These are phyloP conservation scores for Amblyraja radiata DNA, from an alignment of 2,797 vertebrate genomes.

Conservation along the genomic window DNA sequence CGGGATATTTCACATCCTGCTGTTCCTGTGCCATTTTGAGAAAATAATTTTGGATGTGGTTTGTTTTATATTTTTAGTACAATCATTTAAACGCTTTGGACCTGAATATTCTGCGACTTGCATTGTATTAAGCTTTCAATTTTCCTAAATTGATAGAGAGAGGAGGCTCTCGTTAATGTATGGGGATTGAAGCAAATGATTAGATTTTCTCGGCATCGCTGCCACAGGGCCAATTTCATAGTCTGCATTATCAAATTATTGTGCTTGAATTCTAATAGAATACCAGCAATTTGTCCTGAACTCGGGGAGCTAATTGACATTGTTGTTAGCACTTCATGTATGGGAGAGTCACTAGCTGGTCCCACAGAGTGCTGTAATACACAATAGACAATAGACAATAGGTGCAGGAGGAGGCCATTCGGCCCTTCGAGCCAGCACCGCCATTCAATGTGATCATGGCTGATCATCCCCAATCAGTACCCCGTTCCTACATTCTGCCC, in stretches of 20 bases:
- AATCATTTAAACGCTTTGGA: background rate
- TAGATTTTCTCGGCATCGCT: constrained; percentile 66
- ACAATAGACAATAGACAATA: no score
- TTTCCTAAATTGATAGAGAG: constrained; percentile 65
- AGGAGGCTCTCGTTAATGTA: constrained; percentile 67
- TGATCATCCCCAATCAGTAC: no score
- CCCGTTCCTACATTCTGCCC: no score
- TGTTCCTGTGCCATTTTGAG: background rate
- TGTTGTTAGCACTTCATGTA: constrained; percentile 63
- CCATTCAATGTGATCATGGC: no score
- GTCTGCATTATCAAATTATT: constrained; percentile 69
- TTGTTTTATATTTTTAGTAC: background rate
- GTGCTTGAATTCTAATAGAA: constrained; percentile 64
- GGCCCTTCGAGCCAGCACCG: no score
- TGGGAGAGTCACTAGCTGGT: constrained; percentile 55
- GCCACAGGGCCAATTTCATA: constrained; percentile 66
- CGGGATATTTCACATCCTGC: background rate
- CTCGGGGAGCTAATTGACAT: constrained; percentile 66
- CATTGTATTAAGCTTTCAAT: constrained; percentile 63
- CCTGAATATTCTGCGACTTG: constrained; percentile 58
- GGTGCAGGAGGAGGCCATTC: no score
- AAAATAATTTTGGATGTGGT: background rate
- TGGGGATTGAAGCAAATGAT: constrained; percentile 65
- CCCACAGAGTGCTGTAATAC: constrained; percentile 49
- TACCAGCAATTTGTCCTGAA: constrained; percentile 64